Base-by-base conservation (phyloP, 2,888 invertebrate species). In the Bhutanitis thaidina region DNA sequence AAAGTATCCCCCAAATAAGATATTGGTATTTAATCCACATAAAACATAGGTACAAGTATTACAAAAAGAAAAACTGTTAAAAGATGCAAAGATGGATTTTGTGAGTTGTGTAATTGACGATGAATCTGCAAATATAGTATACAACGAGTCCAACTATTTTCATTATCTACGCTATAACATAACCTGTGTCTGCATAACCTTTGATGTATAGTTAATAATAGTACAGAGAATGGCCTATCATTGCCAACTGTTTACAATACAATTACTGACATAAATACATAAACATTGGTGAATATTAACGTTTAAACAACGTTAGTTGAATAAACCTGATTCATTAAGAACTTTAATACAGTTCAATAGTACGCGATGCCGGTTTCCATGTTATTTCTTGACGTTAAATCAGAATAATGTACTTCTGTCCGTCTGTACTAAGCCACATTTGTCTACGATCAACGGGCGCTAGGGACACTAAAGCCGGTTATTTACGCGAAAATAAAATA, bases 401-500 rank as follows among this genome's bases (percentile, higher is more conserved):
- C n/a, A n/a, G n/a, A 34, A 34, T 34, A 13, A 34, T 13, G 12
- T 34, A 43, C n/a, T 43, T 45, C 36, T 36, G 20, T 41, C 14
- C 35, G 36, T 40, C 20, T 40, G 35, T 15, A 16, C 40, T 44
- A 30, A 16, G 45, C 20, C 12, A 40, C 20, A 39, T 50, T 36
- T 16, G 30, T 43, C 30, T 44, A 55, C 57, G 54, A 57, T 59
- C 53, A 49, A 43, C 49, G 45, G 54, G 51, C 58, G 52, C 43
- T 53, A 38, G 56, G 45, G 53, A 54, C 55, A 61, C 53, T 58
- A 59, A 52, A 52, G 52, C 55, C 57, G 62, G 61, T 61, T 66
- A 47, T 68, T 63, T 64, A 65, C 62, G 56, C 49, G 61, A 71
- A 65, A 67, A 70, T 67, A 67, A 71, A 69, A 62, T 63, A 63